Conservation (phyloP, 2,113 vertebrate species). For the Limnothrissa miodon region DNA sequence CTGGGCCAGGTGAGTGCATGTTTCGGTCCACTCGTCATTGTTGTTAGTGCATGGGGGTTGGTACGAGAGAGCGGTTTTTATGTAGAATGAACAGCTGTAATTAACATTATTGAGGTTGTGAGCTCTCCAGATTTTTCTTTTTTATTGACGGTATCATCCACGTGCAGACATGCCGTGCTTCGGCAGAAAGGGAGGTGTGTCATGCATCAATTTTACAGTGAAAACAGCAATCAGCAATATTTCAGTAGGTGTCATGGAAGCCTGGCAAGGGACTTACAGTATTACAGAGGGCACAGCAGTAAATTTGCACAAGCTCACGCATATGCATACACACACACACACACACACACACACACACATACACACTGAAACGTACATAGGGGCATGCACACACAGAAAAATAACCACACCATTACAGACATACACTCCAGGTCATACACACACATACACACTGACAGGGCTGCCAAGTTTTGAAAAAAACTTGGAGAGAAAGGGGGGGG, state of each 20-base stretch:
- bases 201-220: background rate
- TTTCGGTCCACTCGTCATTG: background rate
- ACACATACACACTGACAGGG: too few relatives aligned
- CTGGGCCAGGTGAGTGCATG: background rate
- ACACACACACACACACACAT: background rate
- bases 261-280: background rate
- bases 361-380: background rate
- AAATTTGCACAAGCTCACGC: background rate
- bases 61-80: background rate
- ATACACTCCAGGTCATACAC: too few relatives aligned
- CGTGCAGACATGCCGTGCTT: background rate
- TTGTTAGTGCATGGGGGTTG: background rate
- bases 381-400: background rate
- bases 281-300: background rate
- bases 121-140: background rate
- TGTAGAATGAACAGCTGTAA: background rate
- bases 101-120: constrained; percentile 3
- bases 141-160: background rate
- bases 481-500: too few relatives aligned
- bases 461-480: too few relatives aligned
- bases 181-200: background rate
- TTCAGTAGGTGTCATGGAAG: background rate
- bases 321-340: background rate
- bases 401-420: background rate
- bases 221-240: background rate